Evolutionary conservation across 1,140 invertebrate species (phyloP).

Genomic region (Stenopsyche tienmushanensis): DNA sequence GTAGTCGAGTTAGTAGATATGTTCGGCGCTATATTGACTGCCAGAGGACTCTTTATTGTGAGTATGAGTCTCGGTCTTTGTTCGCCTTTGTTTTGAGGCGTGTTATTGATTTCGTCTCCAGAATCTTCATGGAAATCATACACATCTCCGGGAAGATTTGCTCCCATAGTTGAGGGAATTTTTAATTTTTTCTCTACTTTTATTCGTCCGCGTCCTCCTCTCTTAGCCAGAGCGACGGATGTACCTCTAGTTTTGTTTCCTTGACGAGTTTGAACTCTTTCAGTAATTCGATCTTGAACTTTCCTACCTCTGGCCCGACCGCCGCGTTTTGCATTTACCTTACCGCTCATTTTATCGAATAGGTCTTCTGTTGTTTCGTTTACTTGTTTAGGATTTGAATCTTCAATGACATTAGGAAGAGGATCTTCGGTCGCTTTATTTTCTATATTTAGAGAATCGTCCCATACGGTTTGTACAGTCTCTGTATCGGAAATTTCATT

Average conservation of each 20-base stretch:
- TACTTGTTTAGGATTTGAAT: slow-evolving; percentile 17
- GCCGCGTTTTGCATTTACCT: slow-evolving; percentile 50
- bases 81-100: slow-evolving; percentile 53
- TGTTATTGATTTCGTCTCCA: slow-evolving; percentile 64
- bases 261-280: slow-evolving; percentile 57
- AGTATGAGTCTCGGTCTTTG: slow-evolving; percentile 71
- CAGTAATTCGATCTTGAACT: slow-evolving; percentile 50
- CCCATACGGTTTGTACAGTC: slow-evolving; percentile 20
- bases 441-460: neutral
- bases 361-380: slow-evolving; percentile 31
- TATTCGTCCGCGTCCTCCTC: slow-evolving; percentile 53
- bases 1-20: slow-evolving; percentile 42
- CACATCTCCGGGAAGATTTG: slow-evolving; percentile 65
- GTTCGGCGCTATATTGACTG: slow-evolving; percentile 47
- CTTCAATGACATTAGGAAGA: slow-evolving; percentile 18
- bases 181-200: slow-evolving; percentile 60
- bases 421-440: slow-evolving; percentile 42
- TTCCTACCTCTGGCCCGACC: slow-evolving; percentile 59
- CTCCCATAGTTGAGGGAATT: slow-evolving; percentile 52
- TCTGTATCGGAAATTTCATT: slow-evolving; percentile 26
- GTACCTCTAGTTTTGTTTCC: slow-evolving; percentile 59
- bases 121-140: slow-evolving; percentile 85
- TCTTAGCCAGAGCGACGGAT: slow-evolving; percentile 45
- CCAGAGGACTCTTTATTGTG: slow-evolving; percentile 72
- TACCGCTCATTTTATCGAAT: slow-evolving; percentile 25